A percentile compares a stretch with the other conserved stretches of the same genome.
These are phyloP conservation scores for Pseudanteris insignis DNA, from an alignment of 2,888 invertebrate genomes.

Conservation along the genomic window DNA sequence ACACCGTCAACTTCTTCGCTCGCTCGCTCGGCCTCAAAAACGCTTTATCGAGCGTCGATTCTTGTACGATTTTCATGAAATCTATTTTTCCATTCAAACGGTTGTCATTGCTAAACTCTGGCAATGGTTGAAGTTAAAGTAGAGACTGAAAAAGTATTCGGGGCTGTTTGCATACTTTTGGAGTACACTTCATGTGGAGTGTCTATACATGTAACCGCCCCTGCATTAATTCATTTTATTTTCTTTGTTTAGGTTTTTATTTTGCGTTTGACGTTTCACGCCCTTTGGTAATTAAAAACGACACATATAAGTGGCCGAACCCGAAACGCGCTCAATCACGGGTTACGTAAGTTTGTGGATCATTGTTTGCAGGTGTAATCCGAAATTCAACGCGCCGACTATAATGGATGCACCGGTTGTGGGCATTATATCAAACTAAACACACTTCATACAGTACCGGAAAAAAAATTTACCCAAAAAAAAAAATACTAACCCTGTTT, in stretches of 20 bases:
- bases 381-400: too few species aligned
- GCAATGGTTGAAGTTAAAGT: constrained; percentile 23
- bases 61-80: constrained; percentile 28
- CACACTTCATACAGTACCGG: too few species aligned
- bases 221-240: constrained; percentile 27
- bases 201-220: constrained; percentile 39
- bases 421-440: too few species aligned
- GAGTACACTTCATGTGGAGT: constrained; percentile 31
- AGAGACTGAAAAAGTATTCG: constrained; percentile 19
- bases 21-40: background rate
- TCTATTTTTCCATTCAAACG: constrained; percentile 35
- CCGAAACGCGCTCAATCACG: too few species aligned
- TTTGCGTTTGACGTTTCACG: constrained; percentile 22
- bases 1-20: constrained; percentile 15
- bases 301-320: constrained; percentile 19
- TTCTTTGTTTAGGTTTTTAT: too few species aligned
- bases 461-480: too few species aligned
- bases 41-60: constrained; percentile 36
- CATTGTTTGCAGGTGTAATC: too few species aligned
- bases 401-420: too few species aligned
- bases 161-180: constrained; percentile 27
- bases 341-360: too few species aligned
- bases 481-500: too few species aligned
- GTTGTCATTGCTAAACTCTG: constrained; percentile 34
- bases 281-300: constrained; percentile 28